A percentile compares a stretch with the other conserved stretches of the same genome.
Evolutionary conservation across 2,113 vertebrate genomes (phyloP).

Genomic region (Sylvietta virens): DNA sequence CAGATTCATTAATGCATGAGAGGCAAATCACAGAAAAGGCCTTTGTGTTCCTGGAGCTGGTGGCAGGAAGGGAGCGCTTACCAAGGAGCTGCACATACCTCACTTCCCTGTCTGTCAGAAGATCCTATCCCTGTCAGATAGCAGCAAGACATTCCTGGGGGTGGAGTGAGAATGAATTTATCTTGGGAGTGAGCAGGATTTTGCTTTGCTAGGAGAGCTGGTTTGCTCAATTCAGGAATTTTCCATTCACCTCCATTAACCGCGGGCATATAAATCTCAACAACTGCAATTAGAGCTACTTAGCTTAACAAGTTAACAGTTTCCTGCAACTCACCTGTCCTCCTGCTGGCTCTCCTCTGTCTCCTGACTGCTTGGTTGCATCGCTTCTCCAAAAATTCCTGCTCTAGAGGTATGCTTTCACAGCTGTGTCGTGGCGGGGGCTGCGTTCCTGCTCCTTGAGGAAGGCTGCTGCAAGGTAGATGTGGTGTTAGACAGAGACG

Average conservation of each 20-base stretch:
- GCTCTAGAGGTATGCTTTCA: slow-evolving; percentile 6
- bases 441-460: neutral
- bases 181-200: slow-evolving; percentile 39
- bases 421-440: neutral
- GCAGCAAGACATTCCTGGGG: slow-evolving; percentile 59
- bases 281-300: neutral
- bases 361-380: neutral
- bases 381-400: neutral
- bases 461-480: neutral
- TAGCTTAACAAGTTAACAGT: neutral
- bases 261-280: neutral
- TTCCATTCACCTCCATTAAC: slow-evolving; percentile 29
- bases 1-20: neutral
- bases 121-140: slow-evolving; percentile 47
- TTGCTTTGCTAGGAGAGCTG: slow-evolving; percentile 26
- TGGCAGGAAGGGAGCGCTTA: neutral
- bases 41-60: neutral
- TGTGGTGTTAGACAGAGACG: neutral
- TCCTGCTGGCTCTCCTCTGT: neutral
- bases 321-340: neutral
- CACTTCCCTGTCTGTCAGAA: slow-evolving; percentile 41
- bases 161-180: slow-evolving; percentile 53
- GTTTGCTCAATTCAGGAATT: slow-evolving; percentile 45
- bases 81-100: slow-evolving; percentile 21
- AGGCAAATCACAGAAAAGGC: neutral